Evolutionary conservation across 1,140 invertebrate genomes (phyloP), one percentile per base, ranked within the genome.

Genomic region (Acromyrmex heyeri): DNA sequence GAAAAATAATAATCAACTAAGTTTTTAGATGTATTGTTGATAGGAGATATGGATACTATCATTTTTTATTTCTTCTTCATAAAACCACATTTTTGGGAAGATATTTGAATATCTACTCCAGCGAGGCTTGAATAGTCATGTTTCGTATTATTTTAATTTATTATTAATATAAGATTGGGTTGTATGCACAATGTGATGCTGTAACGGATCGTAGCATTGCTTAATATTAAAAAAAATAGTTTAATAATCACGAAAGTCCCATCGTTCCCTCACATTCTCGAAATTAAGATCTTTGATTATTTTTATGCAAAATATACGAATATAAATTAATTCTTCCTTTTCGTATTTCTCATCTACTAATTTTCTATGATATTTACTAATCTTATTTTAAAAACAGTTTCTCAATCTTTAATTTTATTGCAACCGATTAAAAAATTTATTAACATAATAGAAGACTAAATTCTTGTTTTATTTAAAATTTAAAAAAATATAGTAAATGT

Each of bases 301-400:
- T 44, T 3, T 44, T 59, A 4, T 8, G 48, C 53, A 34, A 79
- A 79, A 27, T 8, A 38, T 55, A 4, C 7, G 53, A 38, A 38
- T 67, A 7, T 67, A 79, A 79, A 67, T 79, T 79, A 65, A 79
- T 3, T 53, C 6, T 24, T n/a, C 3, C 27, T 14, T 3, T 44
- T 27, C 48, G 14, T 53, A 8, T 67, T 55, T 38, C 14, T 70
- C 27, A 34, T 34, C 16, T 57, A 5, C 55, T 38, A 2, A 70
- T 44, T 73, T 59, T 21, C 7, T 24, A 18, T 70, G 38, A 10
- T 10, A 50, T 50, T 12, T 8, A 73, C 38, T 61, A 72, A 61
- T 61, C 61, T 61, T 30, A 24, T 48, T 57, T 8, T 12, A 18
- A 8, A 59, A 61, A 12, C 0, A 12, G 7, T 76, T 72, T 72